Evolutionary conservation across 2,113 vertebrate species (phyloP).

Genomic region (Lophotis ruficrista): DNA sequence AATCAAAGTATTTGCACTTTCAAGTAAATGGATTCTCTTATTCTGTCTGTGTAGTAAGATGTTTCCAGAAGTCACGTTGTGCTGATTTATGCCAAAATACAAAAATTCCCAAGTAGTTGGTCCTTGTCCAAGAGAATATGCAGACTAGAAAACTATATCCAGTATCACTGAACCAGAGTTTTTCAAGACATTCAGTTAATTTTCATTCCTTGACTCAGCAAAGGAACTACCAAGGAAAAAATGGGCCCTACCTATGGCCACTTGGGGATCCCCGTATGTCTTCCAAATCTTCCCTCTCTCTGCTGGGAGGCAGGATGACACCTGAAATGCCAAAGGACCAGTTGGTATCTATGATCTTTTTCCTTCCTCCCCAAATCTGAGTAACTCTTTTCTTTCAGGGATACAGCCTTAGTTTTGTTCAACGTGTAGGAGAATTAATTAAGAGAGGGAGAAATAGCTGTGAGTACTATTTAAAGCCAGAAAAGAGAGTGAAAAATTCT

Average conservation of each 20-base stretch:
- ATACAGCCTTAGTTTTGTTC: not conserved
- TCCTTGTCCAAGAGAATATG: not conserved
- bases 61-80: not conserved
- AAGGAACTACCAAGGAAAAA: not conserved
- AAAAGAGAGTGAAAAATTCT: not conserved
- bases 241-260: not conserved
- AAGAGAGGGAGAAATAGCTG: not conserved
- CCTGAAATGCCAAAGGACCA: not conserved
- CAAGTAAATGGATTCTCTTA: not conserved
- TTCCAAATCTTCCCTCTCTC: not conserved
- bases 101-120: not conserved
- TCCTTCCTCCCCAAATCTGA: not conserved
- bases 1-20: not conserved
- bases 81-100: not conserved
- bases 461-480: not conserved
- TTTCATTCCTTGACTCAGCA: not conserved
- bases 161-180: not conserved
- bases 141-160: not conserved
- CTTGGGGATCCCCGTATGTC: not conserved
- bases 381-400: not conserved
- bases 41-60: not conserved
- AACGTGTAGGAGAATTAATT: not conserved
- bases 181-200: not conserved
- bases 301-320: not conserved
- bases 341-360: not conserved